Evolutionary conservation across 2,113 vertebrate genomes (phyloP).

Genomic region (Otis tarda): DNA sequence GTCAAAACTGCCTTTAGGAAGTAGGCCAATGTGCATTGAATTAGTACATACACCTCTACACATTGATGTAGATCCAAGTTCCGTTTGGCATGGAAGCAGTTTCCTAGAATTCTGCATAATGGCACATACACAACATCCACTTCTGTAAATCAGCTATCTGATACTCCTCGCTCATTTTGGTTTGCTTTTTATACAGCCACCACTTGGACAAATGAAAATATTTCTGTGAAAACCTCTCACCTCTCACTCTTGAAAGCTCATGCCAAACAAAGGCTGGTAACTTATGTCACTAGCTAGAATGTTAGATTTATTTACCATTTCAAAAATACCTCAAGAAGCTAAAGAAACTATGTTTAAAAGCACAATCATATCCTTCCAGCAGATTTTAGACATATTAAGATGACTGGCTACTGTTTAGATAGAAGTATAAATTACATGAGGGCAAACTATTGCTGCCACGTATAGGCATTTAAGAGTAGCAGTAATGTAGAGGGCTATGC

Average conservation of each 20-base stretch:
- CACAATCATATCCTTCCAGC: background rate
- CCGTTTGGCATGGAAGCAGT: background rate
- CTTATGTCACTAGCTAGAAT: background rate
- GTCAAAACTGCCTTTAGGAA: background rate
- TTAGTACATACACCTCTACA: background rate
- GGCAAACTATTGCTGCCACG: background rate
- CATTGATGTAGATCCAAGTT: background rate
- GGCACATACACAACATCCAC: background rate
- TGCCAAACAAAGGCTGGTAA: background rate
- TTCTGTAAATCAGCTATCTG: background rate
- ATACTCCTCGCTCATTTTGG: background rate
- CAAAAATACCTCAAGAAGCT: background rate
- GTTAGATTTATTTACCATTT: background rate
- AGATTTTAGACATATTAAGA: background rate
- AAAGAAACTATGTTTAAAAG: background rate
- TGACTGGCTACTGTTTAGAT: background rate
- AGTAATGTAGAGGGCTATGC: background rate
- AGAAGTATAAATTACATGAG: background rate
- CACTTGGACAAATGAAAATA: background rate
- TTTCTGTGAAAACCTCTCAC: background rate
- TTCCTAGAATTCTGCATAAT: background rate
- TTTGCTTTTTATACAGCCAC: background rate
- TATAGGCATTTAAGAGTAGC: background rate
- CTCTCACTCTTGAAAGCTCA: background rate
- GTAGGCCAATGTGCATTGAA: background rate